Evolutionary conservation across 2,888 invertebrate species (phyloP).

Genomic region (Noctua pronuba): DNA sequence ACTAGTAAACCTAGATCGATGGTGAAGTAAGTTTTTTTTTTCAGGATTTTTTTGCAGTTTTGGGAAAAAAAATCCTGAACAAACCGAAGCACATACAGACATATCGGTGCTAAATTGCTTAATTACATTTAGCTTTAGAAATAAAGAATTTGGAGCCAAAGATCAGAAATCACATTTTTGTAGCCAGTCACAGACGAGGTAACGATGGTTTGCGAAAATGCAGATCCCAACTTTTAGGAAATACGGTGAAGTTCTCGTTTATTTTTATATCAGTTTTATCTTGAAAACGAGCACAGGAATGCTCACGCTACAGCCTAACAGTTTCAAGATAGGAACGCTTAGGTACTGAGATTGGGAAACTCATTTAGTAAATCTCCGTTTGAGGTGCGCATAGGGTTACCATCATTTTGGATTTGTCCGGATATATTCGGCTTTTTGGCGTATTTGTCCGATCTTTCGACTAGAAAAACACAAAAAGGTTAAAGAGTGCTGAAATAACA

Average conservation of each 20-base stretch:
- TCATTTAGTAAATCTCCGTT: constrained; percentile 40
- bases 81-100: background rate
- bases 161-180: background rate
- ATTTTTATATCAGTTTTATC: constrained; percentile 52
- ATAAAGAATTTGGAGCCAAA: background rate
- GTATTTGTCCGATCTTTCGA: background rate
- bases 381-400: constrained; percentile 20
- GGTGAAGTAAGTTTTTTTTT: background rate
- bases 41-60: too few relatives aligned
- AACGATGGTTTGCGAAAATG: background rate
- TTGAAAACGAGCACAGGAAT: constrained; percentile 36
- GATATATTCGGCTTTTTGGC: background rate
- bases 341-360: constrained; percentile 22
- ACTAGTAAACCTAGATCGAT: background rate
- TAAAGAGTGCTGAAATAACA: background rate
- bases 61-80: background rate
- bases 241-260: constrained; percentile 31
- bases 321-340: constrained; percentile 42
- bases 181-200: constrained; percentile 12
- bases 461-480: background rate
- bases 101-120: background rate
- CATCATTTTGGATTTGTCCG: background rate
- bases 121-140: constrained; percentile 1
- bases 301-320: constrained; percentile 49
- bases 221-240: constrained; percentile 28